Evolutionary conservation across 2,797 vertebrate genomes (phyloP), one percentile per base, ranked within the genome.

Genomic region (Yasuhikotakia modesta): DNA sequence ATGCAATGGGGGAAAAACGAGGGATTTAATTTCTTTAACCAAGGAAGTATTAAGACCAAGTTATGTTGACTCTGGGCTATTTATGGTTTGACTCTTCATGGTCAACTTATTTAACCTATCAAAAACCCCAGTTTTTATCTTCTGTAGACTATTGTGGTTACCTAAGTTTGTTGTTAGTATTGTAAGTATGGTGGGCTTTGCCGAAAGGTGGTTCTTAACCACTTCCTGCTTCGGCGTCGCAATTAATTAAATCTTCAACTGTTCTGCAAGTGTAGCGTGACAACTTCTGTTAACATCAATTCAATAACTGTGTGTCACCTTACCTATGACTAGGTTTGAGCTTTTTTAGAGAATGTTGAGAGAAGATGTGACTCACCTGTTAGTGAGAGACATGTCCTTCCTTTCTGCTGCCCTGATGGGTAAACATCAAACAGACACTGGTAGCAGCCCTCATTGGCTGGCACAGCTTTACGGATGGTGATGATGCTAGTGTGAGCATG

Each of bases 371-470:
- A 21, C 87, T 88, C 24, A 94, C 93, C 89, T 0, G 71, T 86
- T 58, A 94, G 52, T 0, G 3, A 83, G 67, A 94, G 30, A 69
- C 93, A 94, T 0, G 87, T 91, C 65, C 7, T 74, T 66, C 85
- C 91, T 17, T 87, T 58, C 61, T 92, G 89, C 2, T 5, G 0
- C 5, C 91, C 93, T 0, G 1, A 16, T 7, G 93, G 92, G 53
- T 74, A 93, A 2, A 92, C 78, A 0, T 94, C 88, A 55, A 94
- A 94, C 39, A 90, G 3, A 84, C 93, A 94, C 14, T 53, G 81
- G 87, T 91, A 94, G 82, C 93, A 94, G 65, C 93, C 93, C 35
- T 85, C 88, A 7, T 91, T 87, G 0, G 64, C 83, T 0, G 74
- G 22, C 45, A 3, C 60, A 60, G 86, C 85, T 21, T 1, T 84